Evolutionary conservation across 2,113 vertebrate genomes (phyloP), one percentile per base, ranked within the genome.

Genomic region (Propithecus coquereli): DNA sequence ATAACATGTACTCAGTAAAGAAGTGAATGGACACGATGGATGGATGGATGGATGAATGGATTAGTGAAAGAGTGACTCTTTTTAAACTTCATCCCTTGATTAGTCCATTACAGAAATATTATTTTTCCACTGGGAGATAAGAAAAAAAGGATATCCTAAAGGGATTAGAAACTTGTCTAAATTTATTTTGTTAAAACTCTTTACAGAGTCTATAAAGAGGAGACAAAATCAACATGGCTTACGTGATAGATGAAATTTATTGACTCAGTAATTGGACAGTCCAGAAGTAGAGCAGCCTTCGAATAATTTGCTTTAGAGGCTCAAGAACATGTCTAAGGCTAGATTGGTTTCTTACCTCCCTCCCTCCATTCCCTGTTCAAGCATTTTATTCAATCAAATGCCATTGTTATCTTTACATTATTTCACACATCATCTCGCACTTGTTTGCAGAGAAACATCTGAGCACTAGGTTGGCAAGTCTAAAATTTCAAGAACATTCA

Each of bases 311-410:
- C 73, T 83, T 79, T 73, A 94, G 47, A 83, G 17, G 7, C 32
- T 84, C 2, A 74, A 34, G 20, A 93, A 47, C 6, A 32, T 88
- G 23, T 74, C 23, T 61, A 63, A 34, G 16, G 6, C 23, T 76
- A 40, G 22, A 43, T 88, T 22, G 52, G 22, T 70, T 30, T 54
- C 30, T 27, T 66, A 13, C 65, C 3, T 66, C 13, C 32, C 14
- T 66, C 32, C 50, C 9, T 40, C 18, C 43, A 23, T 43, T 90
- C 92, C 45, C 66, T 59, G 37, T 94, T 97, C 32, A 95, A 96
- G 66, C 88, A 96, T 96, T 91, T 98, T 97, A 97, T 98, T 98
- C 32, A 88, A 96, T 66, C 81, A 91, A 85, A 90, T 76, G 97
- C 95, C 73, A 74, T 47, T 32, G 40, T 81, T 93, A 96, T 95